Evolutionary conservation across 37 sponge, comb jelly and placozoan species (phyloP).

Genomic region (Tethya wilhelma): DNA sequence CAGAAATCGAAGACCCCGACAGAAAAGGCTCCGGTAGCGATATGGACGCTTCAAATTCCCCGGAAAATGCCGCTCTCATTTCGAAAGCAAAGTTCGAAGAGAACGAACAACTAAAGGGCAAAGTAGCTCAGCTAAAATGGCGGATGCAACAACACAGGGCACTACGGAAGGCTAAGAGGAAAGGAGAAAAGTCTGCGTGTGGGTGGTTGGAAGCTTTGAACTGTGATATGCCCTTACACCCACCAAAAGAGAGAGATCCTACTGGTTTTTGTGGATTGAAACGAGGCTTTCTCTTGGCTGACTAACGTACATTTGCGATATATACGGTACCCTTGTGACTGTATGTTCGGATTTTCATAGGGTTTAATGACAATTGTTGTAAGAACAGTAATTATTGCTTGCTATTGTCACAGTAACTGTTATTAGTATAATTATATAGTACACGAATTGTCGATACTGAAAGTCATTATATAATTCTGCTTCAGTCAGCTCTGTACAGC

Average conservation of each 20-base stretch:
- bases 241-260: slow-evolving; percentile 10
- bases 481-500: no score
- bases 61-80: background rate
- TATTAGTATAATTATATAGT: no score
- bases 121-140: slow-evolving; percentile 64
- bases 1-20: slow-evolving; percentile 2
- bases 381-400: no score
- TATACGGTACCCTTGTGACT: no score
- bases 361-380: no score
- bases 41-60: background rate
- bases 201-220: slow-evolving; percentile 73
- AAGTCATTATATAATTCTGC: no score
- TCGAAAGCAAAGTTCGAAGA: slow-evolving; percentile 58
- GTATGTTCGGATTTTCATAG: no score
- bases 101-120: slow-evolving; percentile 45
- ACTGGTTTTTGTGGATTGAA: slow-evolving; percentile 62
- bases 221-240: slow-evolving; percentile 11
- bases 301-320: no score
- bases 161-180: slow-evolving; percentile 34
- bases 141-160: slow-evolving; percentile 58
- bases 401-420: no score
- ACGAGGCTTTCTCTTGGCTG: slow-evolving; percentile 55
- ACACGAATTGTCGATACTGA: no score
- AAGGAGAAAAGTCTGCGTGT: slow-evolving; percentile 58
- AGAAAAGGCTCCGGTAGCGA: background rate